These are phyloP conservation scores for Meloe dianella DNA, from an alignment of 2,888 invertebrate genomes.

Conservation along the genomic window DNA sequence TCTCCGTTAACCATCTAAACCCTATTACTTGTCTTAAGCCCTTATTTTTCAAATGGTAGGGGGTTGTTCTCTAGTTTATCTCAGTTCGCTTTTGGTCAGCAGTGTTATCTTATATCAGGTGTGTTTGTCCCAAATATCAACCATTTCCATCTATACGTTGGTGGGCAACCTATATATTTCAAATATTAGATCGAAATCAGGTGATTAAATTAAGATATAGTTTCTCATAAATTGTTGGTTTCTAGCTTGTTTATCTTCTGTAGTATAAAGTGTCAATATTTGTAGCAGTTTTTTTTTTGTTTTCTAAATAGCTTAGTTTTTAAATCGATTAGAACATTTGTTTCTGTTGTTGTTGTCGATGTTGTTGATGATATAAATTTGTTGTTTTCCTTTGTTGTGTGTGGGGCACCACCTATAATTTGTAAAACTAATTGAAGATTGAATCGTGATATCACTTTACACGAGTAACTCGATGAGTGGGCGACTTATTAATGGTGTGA, in stretches of 20 bases:
- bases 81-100: background rate
- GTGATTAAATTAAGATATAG: constrained; percentile 9
- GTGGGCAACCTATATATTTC: constrained; percentile 1
- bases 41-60: no score
- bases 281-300: background rate
- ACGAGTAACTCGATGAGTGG: constrained; percentile 27
- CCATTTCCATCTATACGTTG: background rate
- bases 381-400: background rate
- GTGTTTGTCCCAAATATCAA: background rate
- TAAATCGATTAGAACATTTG: background rate
- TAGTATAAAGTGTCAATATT: background rate
- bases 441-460: constrained; percentile 23
- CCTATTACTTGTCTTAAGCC: no score
- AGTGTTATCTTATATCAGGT: background rate
- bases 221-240: constrained; percentile 9
- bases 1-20: no score
- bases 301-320: background rate
- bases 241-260: background rate
- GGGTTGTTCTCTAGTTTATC: no score
- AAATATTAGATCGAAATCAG: constrained; percentile 12
- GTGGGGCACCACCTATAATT: constrained; percentile 17
- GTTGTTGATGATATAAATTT: background rate
- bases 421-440: constrained; percentile 30
- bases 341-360: background rate
- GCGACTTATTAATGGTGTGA: constrained; percentile 29